Base-by-base conservation (phyloP, 2,113 vertebrate genomes). In the Rhagologus leucostigma region DNA sequence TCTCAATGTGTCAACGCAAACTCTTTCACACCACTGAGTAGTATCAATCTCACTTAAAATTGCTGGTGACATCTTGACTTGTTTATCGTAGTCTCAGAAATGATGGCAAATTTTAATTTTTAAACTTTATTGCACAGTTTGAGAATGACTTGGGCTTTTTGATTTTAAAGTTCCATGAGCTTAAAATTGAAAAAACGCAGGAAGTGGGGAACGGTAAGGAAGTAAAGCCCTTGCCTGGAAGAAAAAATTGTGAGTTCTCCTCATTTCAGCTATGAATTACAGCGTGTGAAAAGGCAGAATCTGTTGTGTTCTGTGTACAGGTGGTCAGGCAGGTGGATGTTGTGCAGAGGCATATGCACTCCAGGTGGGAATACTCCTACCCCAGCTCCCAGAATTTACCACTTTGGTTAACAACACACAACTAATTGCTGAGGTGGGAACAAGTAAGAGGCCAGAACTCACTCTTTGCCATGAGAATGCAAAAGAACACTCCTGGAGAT, bases 11-110 rank as follows among this genome's bases (percentile, higher is more conserved):
- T 95, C 93, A 96, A 89, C 74, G 56, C 14, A 6, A 93, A 91
- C 56, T 79, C 82, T 53, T 89, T 93, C 83, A 87, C 88, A 56
- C 39, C 59, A 63, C 18, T 63, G 79, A 85, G 47, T 52, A 57
- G 47, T 88, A 92, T 94, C 85, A 94, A 77, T 94, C 87, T 96
- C 87, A 92, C 85, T 96, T 92, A 67, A 84, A 68, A 86, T 13
- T 60, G 62, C 85, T 60, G 60, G 19, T 70, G 90, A 84, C 85
- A 93, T 74, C 75, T 62, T 79, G 65, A 71, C 60, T 93, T 96
- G 70, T 80, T 95, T 96, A 93, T 59, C 82, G 29, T 15, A 71
- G 74, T 67, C 64, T 75, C 73, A 88, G 79, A 75, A 93, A 93
- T 19, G 15, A 92, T 23, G 29, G 60, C 6, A 88, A 63, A 44